Evolutionary conservation across 2,888 invertebrate genomes (phyloP), one percentile per base, ranked within the genome.

Genomic region (Cerastis leucographa): DNA sequence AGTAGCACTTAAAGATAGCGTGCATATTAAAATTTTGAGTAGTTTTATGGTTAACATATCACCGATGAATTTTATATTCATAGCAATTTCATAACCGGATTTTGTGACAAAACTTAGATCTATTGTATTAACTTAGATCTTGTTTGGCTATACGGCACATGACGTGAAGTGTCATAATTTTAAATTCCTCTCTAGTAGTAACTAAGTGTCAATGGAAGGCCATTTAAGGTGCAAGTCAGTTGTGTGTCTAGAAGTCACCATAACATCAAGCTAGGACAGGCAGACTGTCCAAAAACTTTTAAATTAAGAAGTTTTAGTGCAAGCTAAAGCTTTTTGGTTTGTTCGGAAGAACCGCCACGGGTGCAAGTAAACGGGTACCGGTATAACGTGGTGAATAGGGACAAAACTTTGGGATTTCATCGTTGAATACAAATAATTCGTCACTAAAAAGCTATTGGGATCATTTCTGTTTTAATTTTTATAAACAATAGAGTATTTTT

Each of bases 1-100:
- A 78, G 75, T 35, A 72, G 66, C 70, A 68, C 56, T 76, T 51
- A 59, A 65, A 75, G 51, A 71, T 74, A 78, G 46, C 54, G 51
- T 70, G 40, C 29, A 19, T 71, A 42, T 79, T 74, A 71, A 65
- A 44, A 65, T 78, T 71, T 51, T n/a, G 25, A 67, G n/a, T 80
- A 66, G 51, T 49, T 81, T 62, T 35, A 71, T 49, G 78, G 11
- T 62, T 54, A 19, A 46, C 14, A 49, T 70, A 17, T 59, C 49
- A 61, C 49, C 46, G 22, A 69, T 54, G 22, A 40, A 14, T 71
- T 79, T 71, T 67, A 35, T 72, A 62, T 46, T 40, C 14, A 65
- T 59, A 54, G 25, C 1, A 29, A 40, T 25, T 11, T 17, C 11
- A 44, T 61, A 44, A 35, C 29, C 35, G 14, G 22, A 76, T 40